These are phyloP conservation scores for Caenorhabditis sinica DNA, from an alignment of 2,888 invertebrate species.

Conservation along the genomic window DNA sequence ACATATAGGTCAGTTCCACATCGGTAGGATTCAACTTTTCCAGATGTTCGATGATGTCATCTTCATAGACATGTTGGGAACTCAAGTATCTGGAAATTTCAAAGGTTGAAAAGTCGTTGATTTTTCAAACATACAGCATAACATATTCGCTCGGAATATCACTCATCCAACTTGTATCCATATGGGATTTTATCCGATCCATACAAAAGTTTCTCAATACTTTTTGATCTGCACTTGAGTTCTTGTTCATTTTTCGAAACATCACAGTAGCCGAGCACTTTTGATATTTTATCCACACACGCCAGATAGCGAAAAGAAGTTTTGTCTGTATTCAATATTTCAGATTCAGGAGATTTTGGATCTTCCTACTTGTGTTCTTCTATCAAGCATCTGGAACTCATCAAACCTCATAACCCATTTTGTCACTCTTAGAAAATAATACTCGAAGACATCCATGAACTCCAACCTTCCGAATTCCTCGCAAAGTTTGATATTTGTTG, in stretches of 20 bases:
- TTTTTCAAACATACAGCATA: background rate
- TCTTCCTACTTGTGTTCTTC: conserved; percentile 15
- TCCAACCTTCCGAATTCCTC: background rate
- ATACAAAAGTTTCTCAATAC: conserved; percentile 18
- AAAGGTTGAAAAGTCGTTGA: background rate
- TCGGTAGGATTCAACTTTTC: conserved; percentile 12
- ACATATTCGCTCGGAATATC: conserved; percentile 30
- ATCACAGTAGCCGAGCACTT: conserved; percentile 9
- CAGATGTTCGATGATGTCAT: conserved; percentile 4
- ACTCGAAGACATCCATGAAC: conserved; percentile 29
- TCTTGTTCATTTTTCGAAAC: background rate
- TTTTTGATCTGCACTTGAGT: background rate
- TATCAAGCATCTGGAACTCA: conserved; percentile 34
- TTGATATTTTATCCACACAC: conserved; percentile 20
- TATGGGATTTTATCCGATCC: background rate
- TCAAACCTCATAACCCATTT: conserved; percentile 49
- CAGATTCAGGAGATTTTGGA: too few species aligned
- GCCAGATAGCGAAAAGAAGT: conserved; percentile 12
- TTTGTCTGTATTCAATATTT: background rate
- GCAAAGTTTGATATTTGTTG: background rate
- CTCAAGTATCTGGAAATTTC: background rate
- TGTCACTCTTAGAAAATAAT: conserved; percentile 29
- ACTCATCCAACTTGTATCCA: conserved; percentile 27
- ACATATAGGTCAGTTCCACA: conserved; percentile 17
- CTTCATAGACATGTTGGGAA: background rate